These are phyloP conservation scores for Brassicogethes aeneus DNA, from an alignment of 2,888 invertebrate genomes.

Conservation along the genomic window DNA sequence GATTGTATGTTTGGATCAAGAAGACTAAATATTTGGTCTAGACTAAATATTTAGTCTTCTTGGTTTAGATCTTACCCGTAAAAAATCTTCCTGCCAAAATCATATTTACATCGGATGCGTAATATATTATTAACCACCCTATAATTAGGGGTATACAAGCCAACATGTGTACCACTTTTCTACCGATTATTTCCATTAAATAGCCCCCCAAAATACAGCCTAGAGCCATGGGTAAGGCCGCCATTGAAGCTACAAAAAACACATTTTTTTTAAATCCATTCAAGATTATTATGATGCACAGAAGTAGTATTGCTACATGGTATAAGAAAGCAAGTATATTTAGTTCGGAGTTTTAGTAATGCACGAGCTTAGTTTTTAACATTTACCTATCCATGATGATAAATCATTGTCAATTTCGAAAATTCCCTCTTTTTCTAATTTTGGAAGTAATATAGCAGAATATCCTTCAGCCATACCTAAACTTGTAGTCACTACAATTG, in stretches of 20 bases:
- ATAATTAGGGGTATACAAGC: slow-evolving; percentile 47
- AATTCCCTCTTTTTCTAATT: slow-evolving; percentile 42
- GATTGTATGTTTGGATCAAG: too few relatives aligned
- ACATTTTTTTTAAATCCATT: too few relatives aligned
- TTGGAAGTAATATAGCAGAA: slow-evolving; percentile 53
- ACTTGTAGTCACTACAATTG: slow-evolving; percentile 47
- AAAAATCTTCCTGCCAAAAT: slow-evolving; percentile 45
- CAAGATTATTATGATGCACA: too few relatives aligned
- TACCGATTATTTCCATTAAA: slow-evolving; percentile 52
- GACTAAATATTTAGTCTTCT: too few relatives aligned
- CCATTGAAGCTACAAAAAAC: slow-evolving; percentile 50
- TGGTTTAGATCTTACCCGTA: too few relatives aligned
- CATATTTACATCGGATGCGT: slow-evolving; percentile 40
- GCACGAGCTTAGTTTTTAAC: too few relatives aligned
- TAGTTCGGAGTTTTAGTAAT: too few relatives aligned
- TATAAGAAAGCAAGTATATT: too few relatives aligned
- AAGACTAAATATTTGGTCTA: too few relatives aligned
- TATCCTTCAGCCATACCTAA: slow-evolving; percentile 54
- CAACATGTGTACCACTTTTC: slow-evolving; percentile 47
- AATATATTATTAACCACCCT: slow-evolving; percentile 51
- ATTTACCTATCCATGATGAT: slow-evolving; percentile 53
- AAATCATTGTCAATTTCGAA: slow-evolving; percentile 42
- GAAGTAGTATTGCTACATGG: slow-evolving; percentile 1
- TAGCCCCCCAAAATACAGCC: slow-evolving; percentile 51
- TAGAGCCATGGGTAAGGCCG: slow-evolving; percentile 52